These are phyloP conservation scores for Chaetodon trifascialis DNA, from an alignment of 2,113 vertebrate species.

Conservation along the genomic window DNA sequence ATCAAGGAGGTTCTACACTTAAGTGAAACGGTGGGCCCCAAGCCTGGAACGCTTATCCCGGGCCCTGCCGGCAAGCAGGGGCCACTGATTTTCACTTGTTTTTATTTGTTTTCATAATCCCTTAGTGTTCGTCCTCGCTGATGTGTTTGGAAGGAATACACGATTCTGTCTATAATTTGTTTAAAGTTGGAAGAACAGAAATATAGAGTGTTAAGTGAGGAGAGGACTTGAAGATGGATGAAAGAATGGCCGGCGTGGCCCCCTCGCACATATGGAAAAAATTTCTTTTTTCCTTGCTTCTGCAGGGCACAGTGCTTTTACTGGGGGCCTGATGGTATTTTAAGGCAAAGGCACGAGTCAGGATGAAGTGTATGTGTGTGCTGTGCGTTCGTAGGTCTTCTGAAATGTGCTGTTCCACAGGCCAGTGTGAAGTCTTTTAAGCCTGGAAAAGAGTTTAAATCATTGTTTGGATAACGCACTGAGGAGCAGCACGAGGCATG, in stretches of 20 bases:
- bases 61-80: conserved; percentile 74
- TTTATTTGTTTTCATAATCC: conserved; percentile 86
- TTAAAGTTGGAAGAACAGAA: conserved; percentile 75
- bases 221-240: conserved; percentile 76
- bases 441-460: not conserved
- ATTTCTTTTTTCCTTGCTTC: conserved; percentile 69
- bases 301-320: conserved; percentile 55
- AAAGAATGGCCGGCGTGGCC: conserved; percentile 57
- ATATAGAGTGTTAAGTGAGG: conserved; percentile 77
- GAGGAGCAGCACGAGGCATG: not conserved
- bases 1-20: conserved; percentile 90
- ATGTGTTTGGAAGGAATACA: conserved; percentile 83
- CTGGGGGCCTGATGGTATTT: conserved; percentile 35
- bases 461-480: conserved; percentile 12
- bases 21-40: conserved; percentile 84
- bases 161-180: conserved; percentile 84
- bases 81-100: conserved; percentile 84
- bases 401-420: not conserved
- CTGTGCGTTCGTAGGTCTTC: not conserved
- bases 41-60: conserved; percentile 81
- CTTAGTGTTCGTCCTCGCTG: conserved; percentile 71
- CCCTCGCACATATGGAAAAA: conserved; percentile 82
- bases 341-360: conserved; percentile 21
- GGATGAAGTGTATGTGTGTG: not conserved
- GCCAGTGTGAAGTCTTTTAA: not conserved